A percentile compares a stretch with the other conserved stretches of the same genome.
Conservation (phyloP, 2,888 invertebrate species). For the Seladonia tumulorum region DNA sequence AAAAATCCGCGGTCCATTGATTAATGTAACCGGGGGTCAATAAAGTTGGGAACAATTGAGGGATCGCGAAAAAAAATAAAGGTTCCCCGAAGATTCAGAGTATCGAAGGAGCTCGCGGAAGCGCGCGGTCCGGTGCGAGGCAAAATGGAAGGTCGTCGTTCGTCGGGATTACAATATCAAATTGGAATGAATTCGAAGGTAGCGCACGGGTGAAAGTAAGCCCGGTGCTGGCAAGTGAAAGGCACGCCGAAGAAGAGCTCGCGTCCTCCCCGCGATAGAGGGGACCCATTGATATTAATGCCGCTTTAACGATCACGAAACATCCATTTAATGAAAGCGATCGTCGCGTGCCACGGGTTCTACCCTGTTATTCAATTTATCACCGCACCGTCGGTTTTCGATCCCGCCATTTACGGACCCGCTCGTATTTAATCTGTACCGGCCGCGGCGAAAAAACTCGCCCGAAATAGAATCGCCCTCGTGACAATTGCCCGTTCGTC, state of each 20-base stretch:
- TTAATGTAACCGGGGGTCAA: too few relatives aligned
- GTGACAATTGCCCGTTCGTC: not conserved
- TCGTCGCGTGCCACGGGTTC: conserved; percentile 75
- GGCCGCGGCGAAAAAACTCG: not conserved
- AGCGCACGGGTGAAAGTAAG: not conserved
- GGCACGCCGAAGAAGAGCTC: conserved; percentile 25
- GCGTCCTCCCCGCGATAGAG: conserved; percentile 57
- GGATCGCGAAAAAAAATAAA: too few relatives aligned
- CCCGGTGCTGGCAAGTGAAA: conserved; percentile 9
- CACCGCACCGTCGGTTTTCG: conserved; percentile 40
- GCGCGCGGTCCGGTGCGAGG: not conserved
- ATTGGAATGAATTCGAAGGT: not conserved
- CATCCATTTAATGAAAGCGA: conserved; percentile 71
- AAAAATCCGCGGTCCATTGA: too few relatives aligned
- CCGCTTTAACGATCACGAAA: conserved; percentile 65
- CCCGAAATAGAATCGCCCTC: not conserved
- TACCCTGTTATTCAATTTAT: conserved; percentile 75
- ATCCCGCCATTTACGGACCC: conserved; percentile 25
- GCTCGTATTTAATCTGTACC: not conserved
- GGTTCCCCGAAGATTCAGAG: too few relatives aligned
- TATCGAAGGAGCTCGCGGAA: not conserved
- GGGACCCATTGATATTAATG: conserved; percentile 77
- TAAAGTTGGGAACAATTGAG: too few relatives aligned
- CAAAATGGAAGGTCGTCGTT: not conserved
- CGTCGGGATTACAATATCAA: not conserved